phyloP scores from a whole-genome alignment of 2,888 invertebrate genomes.

The Drosophila paranaensis region DNA sequence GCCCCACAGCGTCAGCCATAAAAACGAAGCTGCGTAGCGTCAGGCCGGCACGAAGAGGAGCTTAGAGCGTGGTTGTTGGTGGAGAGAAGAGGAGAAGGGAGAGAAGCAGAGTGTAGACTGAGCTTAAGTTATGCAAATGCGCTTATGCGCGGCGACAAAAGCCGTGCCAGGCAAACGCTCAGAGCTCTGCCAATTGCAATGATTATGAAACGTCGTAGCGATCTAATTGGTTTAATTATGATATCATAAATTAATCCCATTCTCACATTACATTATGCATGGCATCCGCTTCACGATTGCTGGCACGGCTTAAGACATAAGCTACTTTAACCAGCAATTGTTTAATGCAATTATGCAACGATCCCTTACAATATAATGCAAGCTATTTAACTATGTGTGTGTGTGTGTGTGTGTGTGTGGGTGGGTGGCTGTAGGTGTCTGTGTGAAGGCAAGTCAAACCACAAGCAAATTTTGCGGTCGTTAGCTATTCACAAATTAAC shows the following conservation, averaged over 20 bases:
- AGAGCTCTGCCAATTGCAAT: slow-evolving; percentile 47
- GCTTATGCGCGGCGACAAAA: slow-evolving; percentile 65
- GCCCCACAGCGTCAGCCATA: slow-evolving; percentile 49
- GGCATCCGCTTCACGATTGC: slow-evolving; percentile 21
- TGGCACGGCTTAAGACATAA: slow-evolving; percentile 45
- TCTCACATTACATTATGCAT: slow-evolving; percentile 36
- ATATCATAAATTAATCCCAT: slow-evolving; percentile 72
- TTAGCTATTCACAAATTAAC: slow-evolving; percentile 64
- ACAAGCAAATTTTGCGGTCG: slow-evolving; percentile 49
- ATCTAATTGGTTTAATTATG: slow-evolving; percentile 77
- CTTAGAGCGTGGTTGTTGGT: background rate
- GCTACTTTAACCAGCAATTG: slow-evolving; percentile 58
- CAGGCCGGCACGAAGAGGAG: background rate
- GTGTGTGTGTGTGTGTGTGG: background rate
- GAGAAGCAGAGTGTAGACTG: background rate
- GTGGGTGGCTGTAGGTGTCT: background rate
- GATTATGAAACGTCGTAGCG: slow-evolving; percentile 42
- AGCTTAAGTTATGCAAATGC: slow-evolving; percentile 75
- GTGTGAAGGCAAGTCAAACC: slow-evolving; percentile 35
- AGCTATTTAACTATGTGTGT: background rate
- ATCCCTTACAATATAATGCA: slow-evolving; percentile 8
- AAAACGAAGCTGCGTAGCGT: slow-evolving; percentile 35
- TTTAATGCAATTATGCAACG: slow-evolving; percentile 60
- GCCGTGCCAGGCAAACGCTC: slow-evolving; percentile 46
- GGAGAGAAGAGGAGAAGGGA: no score